phyloP scores from a whole-genome alignment of 2,888 invertebrate species.

The Trissolcus japonicus region DNA sequence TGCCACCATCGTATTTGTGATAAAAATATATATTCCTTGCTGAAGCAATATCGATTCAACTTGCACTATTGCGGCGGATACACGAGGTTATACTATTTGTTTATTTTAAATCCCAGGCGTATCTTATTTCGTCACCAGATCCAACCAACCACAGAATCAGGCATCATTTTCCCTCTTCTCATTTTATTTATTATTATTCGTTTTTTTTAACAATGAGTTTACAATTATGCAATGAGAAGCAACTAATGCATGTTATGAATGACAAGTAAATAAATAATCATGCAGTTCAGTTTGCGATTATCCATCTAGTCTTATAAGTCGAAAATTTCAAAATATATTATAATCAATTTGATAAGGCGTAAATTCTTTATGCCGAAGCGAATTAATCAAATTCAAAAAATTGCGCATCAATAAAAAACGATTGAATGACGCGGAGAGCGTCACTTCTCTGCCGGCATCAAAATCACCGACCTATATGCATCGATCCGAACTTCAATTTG shows the following conservation, averaged over 20 bases:
- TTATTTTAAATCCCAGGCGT: conserved; percentile 74
- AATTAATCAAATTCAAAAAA: background rate
- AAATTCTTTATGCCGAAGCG: background rate
- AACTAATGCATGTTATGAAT: conserved; percentile 12
- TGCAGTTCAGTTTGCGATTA: background rate
- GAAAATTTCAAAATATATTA: no score
- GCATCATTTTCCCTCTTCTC: conserved; percentile 66
- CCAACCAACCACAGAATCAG: conserved; percentile 72
- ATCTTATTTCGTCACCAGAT: conserved; percentile 73
- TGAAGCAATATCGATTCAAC: conserved; percentile 55
- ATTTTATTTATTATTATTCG: conserved; percentile 63
- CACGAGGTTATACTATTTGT: conserved; percentile 64
- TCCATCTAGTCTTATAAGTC: background rate
- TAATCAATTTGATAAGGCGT: no score
- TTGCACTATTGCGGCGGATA: conserved; percentile 59
- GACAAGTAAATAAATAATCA: background rate
- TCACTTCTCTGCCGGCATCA: conserved; percentile 62
- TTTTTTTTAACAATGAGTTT: conserved; percentile 58
- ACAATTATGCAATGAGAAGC: conserved; percentile 61
- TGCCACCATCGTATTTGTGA: no score
- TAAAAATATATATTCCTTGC: conserved; percentile 12
- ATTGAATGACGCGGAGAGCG: conserved; percentile 55
- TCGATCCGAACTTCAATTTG: no score
- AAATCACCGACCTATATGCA: conserved; percentile 54
- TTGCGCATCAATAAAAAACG: background rate